A percentile compares a stretch with the other conserved stretches of the same genome.
These are phyloP conservation scores for Smittia sp. DNA, from an alignment of 2,888 invertebrate genomes.

Conservation along the genomic window DNA sequence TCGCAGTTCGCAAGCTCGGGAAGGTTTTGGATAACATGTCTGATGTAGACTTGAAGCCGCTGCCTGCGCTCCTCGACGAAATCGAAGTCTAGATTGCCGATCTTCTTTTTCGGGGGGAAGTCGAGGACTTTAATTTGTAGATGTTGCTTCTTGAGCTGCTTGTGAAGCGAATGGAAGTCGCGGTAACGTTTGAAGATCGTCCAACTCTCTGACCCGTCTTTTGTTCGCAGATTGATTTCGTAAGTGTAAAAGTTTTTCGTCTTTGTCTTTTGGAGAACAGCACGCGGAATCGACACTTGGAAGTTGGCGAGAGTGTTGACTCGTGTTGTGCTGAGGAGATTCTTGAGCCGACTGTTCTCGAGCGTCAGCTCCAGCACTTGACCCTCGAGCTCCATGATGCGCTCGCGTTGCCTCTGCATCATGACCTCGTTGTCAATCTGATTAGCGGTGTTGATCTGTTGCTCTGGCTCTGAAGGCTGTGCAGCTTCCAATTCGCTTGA, in stretches of 20 bases:
- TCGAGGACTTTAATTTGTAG: slow-evolving; percentile 75
- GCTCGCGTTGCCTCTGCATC: slow-evolving; percentile 28
- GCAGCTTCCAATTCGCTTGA: background rate
- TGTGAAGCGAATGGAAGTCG: slow-evolving; percentile 85
- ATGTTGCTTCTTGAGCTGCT: slow-evolving; percentile 78
- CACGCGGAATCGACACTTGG: slow-evolving; percentile 51
- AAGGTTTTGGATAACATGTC: slow-evolving; percentile 76
- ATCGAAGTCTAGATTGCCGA: slow-evolving; percentile 83
- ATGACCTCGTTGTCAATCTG: slow-evolving; percentile 11
- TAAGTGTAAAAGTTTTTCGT: slow-evolving; percentile 49
- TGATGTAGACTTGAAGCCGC: slow-evolving; percentile 81
- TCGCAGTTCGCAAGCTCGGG: slow-evolving; percentile 75
- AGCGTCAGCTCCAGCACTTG: slow-evolving; percentile 35
- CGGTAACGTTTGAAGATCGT: slow-evolving; percentile 92
- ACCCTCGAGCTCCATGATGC: slow-evolving; percentile 24
- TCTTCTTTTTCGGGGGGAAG: slow-evolving; percentile 92
- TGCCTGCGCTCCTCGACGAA: slow-evolving; percentile 85
- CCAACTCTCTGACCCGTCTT: slow-evolving; percentile 66
- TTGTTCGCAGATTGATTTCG: slow-evolving; percentile 52
- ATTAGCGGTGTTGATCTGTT: background rate
- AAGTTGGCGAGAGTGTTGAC: slow-evolving; percentile 47
- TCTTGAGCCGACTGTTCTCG: slow-evolving; percentile 33
- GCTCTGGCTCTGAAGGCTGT: background rate
- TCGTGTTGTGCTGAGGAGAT: slow-evolving; percentile 14
- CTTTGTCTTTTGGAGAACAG: slow-evolving; percentile 42